A percentile compares a stretch with the other conserved stretches of the same genome.
phyloP scores from a whole-genome alignment of 2,888 invertebrate species.

The Tuberolachnus salignus region DNA sequence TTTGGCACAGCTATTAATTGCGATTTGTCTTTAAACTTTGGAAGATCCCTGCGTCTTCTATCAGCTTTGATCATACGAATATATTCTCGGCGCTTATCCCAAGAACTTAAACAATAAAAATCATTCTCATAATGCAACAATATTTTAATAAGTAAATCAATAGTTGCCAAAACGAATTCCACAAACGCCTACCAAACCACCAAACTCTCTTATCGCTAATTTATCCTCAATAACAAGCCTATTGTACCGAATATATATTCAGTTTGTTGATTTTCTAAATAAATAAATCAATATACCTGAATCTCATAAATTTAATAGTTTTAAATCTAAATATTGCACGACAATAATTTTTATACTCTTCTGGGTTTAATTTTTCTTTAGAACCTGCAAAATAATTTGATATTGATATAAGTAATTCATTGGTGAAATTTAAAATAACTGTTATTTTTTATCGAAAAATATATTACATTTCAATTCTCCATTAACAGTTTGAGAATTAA shows the following conservation, averaged over 20 bases:
- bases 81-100: conserved; percentile 58
- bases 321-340: conserved; percentile 55
- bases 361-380: conserved; percentile 12
- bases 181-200: too few species aligned
- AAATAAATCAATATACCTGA: conserved; percentile 16
- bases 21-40: conserved; percentile 49
- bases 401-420: background rate
- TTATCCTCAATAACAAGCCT: too few species aligned
- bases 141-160: background rate
- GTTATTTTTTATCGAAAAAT: background rate
- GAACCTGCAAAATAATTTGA: conserved; percentile 5
- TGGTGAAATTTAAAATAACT: too few species aligned
- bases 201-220: too few species aligned
- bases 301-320: conserved; percentile 57
- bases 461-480: conserved; percentile 58
- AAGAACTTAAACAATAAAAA: conserved; percentile 47
- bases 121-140: background rate
- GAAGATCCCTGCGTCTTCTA: conserved; percentile 49
- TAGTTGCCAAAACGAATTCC: too few species aligned
- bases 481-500: background rate
- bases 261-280: too few species aligned
- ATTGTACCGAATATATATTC: too few species aligned
- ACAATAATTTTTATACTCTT: conserved; percentile 54
- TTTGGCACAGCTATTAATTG: conserved; percentile 42
- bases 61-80: conserved; percentile 56